Conservation (phyloP, 2,797 vertebrate genomes). For the Phaenicophaeus curvirostris region DNA sequence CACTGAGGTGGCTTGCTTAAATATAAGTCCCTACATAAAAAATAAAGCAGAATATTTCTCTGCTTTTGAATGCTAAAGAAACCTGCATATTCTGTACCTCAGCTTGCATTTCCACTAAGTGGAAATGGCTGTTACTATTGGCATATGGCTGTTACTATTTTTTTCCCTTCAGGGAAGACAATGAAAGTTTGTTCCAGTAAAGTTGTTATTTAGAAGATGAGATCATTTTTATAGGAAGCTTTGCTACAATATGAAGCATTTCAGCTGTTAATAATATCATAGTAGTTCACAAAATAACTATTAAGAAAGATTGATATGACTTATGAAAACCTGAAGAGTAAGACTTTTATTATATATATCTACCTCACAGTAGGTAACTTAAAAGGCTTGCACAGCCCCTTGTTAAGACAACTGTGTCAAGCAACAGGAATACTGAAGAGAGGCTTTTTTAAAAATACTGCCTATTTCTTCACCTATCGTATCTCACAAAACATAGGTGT, state of each 20-base stretch:
- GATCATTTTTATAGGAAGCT: neutral
- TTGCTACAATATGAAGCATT: neutral
- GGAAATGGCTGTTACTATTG: no score
- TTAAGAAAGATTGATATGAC: neutral
- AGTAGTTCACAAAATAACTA: neutral
- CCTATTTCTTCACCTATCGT: neutral
- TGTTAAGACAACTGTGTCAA: neutral
- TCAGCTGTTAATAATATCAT: neutral
- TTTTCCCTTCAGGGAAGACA: neutral
- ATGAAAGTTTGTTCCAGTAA: neutral
- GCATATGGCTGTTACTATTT: neutral
- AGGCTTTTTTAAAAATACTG: rapidly evolving
- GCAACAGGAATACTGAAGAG: neutral
- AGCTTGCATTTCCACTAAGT: neutral
- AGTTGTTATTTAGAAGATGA: neutral
- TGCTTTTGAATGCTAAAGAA: neutral
- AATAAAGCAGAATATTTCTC: neutral
- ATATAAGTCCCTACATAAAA: neutral
- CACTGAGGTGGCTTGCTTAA: neutral
- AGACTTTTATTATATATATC: neutral
- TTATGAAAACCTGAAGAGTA: neutral
- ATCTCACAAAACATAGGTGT: neutral
- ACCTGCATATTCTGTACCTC: neutral
- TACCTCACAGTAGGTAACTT: neutral
- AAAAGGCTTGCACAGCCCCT: neutral